Percentiles rank a stretch among this genome's conserved stretches.
These are phyloP conservation scores for Apodemia zela DNA, from an alignment of 2,888 invertebrate species.

Conservation along the genomic window DNA sequence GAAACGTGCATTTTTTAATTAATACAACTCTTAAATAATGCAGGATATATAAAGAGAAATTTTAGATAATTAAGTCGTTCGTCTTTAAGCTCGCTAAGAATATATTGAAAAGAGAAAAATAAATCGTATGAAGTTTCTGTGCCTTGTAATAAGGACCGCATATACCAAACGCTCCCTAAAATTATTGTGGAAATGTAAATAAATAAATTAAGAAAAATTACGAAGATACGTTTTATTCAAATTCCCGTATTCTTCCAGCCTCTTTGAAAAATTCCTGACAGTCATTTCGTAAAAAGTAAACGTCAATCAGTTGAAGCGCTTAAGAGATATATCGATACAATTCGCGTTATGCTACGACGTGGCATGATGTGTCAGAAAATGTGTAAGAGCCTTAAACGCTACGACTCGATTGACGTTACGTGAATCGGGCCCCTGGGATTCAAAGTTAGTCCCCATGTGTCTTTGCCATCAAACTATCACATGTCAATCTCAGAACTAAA, in stretches of 20 bases:
- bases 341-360: no score
- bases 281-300: no score
- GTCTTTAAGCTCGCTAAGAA: constrained; percentile 1
- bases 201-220: constrained; percentile 41
- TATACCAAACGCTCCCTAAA: constrained; percentile 56
- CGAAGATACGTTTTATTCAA: not conserved
- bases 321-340: no score
- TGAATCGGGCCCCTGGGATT: no score
- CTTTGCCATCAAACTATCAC: no score
- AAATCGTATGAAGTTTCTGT: constrained; percentile 28
- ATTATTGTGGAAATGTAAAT: constrained; percentile 64
- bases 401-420: no score
- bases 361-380: no score
- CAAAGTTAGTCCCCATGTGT: no score
- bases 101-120: not conserved
- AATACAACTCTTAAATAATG: not conserved
- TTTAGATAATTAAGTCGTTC: not conserved
- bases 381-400: no score
- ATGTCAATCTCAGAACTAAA: no score
- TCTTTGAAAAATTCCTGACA: not conserved
- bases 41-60: not conserved
- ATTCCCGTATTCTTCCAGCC: not conserved
- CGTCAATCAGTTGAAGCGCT: no score
- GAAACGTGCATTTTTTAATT: not conserved
- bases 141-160: constrained; percentile 39